Percentiles rank a stretch among this genome's conserved stretches.
Evolutionary conservation across 2,888 invertebrate genomes (phyloP).

Genomic region (Xestia c-nigrum): DNA sequence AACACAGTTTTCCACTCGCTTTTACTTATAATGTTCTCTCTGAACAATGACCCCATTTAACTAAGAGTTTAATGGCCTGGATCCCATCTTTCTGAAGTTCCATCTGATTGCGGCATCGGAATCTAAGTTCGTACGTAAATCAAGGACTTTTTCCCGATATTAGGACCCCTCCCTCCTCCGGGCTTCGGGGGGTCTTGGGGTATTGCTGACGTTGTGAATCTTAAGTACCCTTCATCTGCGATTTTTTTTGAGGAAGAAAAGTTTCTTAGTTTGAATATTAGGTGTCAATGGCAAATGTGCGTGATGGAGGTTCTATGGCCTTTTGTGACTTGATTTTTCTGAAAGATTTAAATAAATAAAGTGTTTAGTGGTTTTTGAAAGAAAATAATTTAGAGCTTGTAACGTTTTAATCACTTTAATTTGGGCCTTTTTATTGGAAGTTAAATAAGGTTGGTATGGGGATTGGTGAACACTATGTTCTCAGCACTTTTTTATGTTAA

Average conservation of each 20-base stretch:
- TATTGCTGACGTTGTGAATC: constrained; percentile 54
- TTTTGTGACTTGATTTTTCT: background rate
- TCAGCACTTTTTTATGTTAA: background rate
- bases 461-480: background rate
- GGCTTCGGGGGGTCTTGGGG: constrained; percentile 7
- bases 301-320: constrained; percentile 5
- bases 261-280: constrained; percentile 32
- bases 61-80: constrained; percentile 38
- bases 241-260: constrained; percentile 29
- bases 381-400: background rate
- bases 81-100: constrained; percentile 38
- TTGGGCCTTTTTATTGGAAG: background rate
- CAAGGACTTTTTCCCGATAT: constrained; percentile 57
- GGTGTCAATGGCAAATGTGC: constrained; percentile 22
- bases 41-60: constrained; percentile 39
- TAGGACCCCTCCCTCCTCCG: constrained; percentile 16
- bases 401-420: background rate
- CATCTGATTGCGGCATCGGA: constrained; percentile 53
- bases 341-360: background rate
- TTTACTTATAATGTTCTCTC: constrained; percentile 1
- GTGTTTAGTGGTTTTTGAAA: background rate
- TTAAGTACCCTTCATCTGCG: constrained; percentile 37
- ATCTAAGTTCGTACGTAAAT: constrained; percentile 62
- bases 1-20: background rate
- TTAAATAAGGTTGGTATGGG: background rate